phyloP scores from a whole-genome alignment of 2,797 vertebrate species.

The Sebastiscus tertius region DNA sequence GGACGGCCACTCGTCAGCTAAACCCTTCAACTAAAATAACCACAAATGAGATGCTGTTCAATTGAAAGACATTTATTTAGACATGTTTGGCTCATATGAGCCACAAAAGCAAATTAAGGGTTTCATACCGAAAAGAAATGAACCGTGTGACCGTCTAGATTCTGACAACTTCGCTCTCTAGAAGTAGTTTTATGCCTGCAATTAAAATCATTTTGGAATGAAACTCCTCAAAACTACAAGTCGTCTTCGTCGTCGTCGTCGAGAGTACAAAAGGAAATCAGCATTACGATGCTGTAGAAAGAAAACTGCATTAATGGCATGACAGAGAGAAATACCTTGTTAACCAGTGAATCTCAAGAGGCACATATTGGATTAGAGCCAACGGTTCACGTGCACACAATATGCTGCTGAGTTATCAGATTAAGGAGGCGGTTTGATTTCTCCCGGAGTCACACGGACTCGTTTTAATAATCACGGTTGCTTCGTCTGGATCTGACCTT shows the following conservation, averaged over 20 bases:
- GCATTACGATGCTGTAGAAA: constrained; percentile 34
- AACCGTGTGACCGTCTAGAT: background rate
- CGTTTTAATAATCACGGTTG: background rate
- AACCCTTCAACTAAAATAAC: constrained; percentile 20
- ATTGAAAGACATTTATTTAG: constrained; percentile 58
- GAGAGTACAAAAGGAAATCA: constrained; percentile 44
- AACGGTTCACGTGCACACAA: constrained; percentile 21
- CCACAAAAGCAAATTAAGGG: constrained; percentile 25
- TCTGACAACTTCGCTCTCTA: background rate
- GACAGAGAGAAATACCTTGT: constrained; percentile 47
- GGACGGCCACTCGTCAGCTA: background rate
- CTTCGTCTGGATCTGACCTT: background rate
- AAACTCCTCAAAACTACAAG: constrained; percentile 25
- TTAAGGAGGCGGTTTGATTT: background rate
- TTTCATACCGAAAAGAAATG: constrained; percentile 30
- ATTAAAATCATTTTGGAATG: constrained; percentile 25
- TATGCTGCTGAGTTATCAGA: background rate
- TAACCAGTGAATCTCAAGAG: constrained; percentile 62
- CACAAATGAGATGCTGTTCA: constrained; percentile 26
- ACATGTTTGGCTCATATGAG: constrained; percentile 23
- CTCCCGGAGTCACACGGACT: background rate
- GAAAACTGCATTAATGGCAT: constrained; percentile 43
- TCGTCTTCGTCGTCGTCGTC: background rate
- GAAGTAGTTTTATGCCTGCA: background rate
- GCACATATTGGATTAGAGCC: constrained; percentile 57